Base-by-base conservation (phyloP, 2,888 invertebrate genomes). In the Prostheceraeus crozeri region DNA sequence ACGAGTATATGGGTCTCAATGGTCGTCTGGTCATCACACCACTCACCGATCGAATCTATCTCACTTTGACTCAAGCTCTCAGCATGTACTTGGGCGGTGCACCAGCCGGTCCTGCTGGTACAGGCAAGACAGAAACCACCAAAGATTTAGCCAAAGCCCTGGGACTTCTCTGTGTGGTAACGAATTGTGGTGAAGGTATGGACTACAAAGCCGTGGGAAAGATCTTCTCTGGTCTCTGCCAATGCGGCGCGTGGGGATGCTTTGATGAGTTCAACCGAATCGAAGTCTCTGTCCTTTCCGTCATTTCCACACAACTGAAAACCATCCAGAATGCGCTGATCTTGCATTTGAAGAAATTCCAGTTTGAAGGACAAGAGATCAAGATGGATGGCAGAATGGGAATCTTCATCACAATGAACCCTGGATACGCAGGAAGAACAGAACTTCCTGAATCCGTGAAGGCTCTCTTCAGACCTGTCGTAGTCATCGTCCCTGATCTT, bases 261-360 rank as follows among this genome's bases (percentile, higher is more conserved):
- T 91, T 91, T 71, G 90, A 91, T 67, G 89, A 90, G 77, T 91
- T 91, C 78, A 90, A 91, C 76, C 81, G 89, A 31, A 90, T 93
- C 65, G 89, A 90, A 65, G 84, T 89, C 2, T 89, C 90, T 0
- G 89, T 90, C 48, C 78, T 91, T 19, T 90, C 89, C 14, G 90
- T 91, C 1, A 89, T 93, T 69, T 90, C 90, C 0, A 85, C 87
- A 0, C 90, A 90, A 72, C 77, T 91, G 65, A 89, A 89, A 74
- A 87, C 87, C 11, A 89, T 91, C 62, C 81, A 87, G 58, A 86
- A 84, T 68, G 90, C 86, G 0, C 76, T 91, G 52, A 80, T 87
- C 54, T 82, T 84, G 74, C 85, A 84, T 69, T 77, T 85, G 1
- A 83, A 83, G 62, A 78, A 82, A 63, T 89, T 90, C 71, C 82